Base-by-base conservation (phyloP, 2,797 vertebrate genomes). In the Chanos chanos region DNA sequence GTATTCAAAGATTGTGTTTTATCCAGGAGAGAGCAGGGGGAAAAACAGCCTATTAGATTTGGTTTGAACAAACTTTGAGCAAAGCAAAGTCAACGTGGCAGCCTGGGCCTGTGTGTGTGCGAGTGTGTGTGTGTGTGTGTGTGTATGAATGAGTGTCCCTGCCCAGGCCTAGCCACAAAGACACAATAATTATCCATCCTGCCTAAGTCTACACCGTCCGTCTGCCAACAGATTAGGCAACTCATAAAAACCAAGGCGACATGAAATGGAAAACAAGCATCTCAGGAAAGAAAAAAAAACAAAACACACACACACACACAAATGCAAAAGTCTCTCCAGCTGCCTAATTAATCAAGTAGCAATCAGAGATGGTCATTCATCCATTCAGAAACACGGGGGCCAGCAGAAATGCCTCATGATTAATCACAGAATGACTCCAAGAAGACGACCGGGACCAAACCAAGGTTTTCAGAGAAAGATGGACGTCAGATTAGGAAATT, bases 151-250 rank as follows among this genome's bases (percentile, higher is more conserved):
- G n/a, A n/a, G n/a, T n/a, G n/a, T 52, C 4, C 10, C 27, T 64
- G 58, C 27, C 54, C 57, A n/a, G 10, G 24, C 59, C 51, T 61
- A 64, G 58, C 72, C 70, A 67, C 64, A 64, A 53, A 68, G 40
- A 61, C 21, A 55, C 59, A 72, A 72, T 68, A 74, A 74, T 74
- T 71, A 71, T 37, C 69, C 6, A 16, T 63, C 66, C 57, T 49
- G 31, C 45, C 51, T 36, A 55, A 16, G 37, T 64, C 41, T 65
- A 36, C 33, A 64, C 43, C 30, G 41, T 70, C 49, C 19, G 39
- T n/a, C 25, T 62, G 63, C 40, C 56, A 73, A 65, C 51, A 74
- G 45, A 70, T 65, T 48, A 60, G 51, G 56, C 40, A 60, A 61
- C 7, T 34, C 44, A 53, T 66, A 61, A 64, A 71, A 51, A 39